phyloP scores from a whole-genome alignment of 2,113 vertebrate species.

The Rhynchomys soricoides region DNA sequence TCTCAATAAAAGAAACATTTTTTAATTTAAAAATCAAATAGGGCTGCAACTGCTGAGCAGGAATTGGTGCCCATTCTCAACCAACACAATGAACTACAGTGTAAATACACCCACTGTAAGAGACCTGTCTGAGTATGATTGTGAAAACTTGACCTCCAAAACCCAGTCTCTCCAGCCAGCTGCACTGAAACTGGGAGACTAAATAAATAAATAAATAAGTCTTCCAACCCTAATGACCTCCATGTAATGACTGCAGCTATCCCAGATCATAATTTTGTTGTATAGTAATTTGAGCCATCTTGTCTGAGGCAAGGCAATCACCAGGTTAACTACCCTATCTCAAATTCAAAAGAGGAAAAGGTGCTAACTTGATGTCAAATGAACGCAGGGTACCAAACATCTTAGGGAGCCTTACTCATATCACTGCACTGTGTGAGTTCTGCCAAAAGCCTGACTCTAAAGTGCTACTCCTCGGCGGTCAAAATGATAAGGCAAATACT shows the following conservation, averaged over 20 bases:
- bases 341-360: slow-evolving; percentile 55
- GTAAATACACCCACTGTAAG: background rate
- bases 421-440: background rate
- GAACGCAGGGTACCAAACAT: background rate
- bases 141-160: background rate
- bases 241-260: slow-evolving; percentile 27
- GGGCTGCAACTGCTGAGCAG: slow-evolving; percentile 2
- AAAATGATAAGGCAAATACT: slow-evolving; percentile 16
- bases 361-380: background rate
- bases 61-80: background rate
- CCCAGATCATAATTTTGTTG: slow-evolving; percentile 32
- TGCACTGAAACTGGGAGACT: background rate
- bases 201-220: background rate
- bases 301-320: background rate
- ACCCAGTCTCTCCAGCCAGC: background rate
- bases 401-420: background rate
- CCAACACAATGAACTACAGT: slow-evolving; percentile 39
- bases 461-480: background rate
- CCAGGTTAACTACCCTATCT: slow-evolving; percentile 63
- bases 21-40: slow-evolving; percentile 30
- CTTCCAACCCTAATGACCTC: background rate
- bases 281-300: background rate
- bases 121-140: background rate
- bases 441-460: background rate
- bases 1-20: background rate